Conservation (phyloP, 2,888 invertebrate genomes). For the Tetheella fluctuosa region DNA sequence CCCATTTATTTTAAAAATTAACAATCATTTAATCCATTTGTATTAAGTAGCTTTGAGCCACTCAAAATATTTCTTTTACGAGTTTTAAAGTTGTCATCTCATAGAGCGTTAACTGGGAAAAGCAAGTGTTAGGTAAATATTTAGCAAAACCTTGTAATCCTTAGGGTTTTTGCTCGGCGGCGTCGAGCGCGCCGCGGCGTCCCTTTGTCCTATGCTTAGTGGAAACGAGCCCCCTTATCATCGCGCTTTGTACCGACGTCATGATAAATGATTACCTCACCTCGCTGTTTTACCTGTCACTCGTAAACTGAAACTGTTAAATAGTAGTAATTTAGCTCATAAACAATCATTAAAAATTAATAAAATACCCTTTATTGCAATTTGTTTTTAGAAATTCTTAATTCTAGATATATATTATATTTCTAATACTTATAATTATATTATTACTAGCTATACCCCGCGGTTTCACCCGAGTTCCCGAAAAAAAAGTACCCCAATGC, state of each 20-base stretch:
- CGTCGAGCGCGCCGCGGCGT: slow-evolving; percentile 36
- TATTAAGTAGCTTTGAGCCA: slow-evolving; percentile 21
- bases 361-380: neutral
- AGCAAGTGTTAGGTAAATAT: slow-evolving; percentile 72
- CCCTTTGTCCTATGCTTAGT: slow-evolving; percentile 63
- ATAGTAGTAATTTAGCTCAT: neutral
- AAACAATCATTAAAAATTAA: neutral
- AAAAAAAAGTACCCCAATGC: too few species aligned
- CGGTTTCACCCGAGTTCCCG: too few species aligned
- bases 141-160: slow-evolving; percentile 71
- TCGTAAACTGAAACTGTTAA: slow-evolving; percentile 19
- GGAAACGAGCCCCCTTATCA: slow-evolving; percentile 62
- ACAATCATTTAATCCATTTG: slow-evolving; percentile 16
- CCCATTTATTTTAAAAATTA: neutral
- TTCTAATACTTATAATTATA: too few species aligned
- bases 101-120: slow-evolving; percentile 38
- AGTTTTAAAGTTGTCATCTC: slow-evolving; percentile 40
- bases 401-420: too few species aligned
- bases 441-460: too few species aligned
- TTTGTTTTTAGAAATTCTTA: too few species aligned
- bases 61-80: slow-evolving; percentile 42
- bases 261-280: slow-evolving; percentile 65
- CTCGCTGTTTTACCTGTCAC: slow-evolving; percentile 39
- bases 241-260: slow-evolving; percentile 60
- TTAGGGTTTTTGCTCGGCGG: slow-evolving; percentile 60